A percentile compares a stretch with the other conserved stretches of the same genome.
Conservation (phyloP, 2,888 invertebrate species). For the Anthrax anthrax region DNA sequence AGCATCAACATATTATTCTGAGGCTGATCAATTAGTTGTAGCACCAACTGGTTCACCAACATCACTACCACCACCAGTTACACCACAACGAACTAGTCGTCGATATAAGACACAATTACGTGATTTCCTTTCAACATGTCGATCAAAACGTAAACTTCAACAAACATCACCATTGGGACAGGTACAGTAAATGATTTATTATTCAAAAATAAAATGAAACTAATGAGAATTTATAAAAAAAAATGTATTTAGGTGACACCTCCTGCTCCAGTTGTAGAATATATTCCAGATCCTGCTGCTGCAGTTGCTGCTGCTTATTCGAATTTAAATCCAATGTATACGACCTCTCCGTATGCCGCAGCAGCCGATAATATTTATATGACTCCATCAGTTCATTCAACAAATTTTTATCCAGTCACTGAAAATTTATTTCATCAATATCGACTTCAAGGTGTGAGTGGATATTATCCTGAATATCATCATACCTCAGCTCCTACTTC, state of each 20-base stretch:
- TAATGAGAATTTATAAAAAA: not conserved
- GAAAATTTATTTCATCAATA: conserved; percentile 85
- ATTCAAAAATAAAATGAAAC: not conserved
- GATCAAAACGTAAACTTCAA: conserved; percentile 57
- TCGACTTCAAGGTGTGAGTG: conserved; percentile 57
- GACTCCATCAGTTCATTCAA: conserved; percentile 42
- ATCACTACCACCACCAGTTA: conserved; percentile 43
- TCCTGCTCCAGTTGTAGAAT: conserved; percentile 33
- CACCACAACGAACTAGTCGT: conserved; percentile 68
- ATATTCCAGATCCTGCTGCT: conserved; percentile 38
- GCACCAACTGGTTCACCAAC: conserved; percentile 40
- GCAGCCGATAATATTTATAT: conserved; percentile 37
- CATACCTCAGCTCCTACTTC: conserved; percentile 50
- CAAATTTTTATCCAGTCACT: conserved; percentile 60
- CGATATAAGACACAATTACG: conserved; percentile 87
- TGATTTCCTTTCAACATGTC: conserved; percentile 84
- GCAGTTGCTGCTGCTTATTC: conserved; percentile 66
- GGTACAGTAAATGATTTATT: conserved; percentile 20
- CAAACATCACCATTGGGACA: conserved; percentile 32
- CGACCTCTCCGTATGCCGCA: conserved; percentile 60
- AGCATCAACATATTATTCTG: conserved; percentile 80
- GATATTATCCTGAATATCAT: conserved; percentile 66
- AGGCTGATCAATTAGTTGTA: conserved; percentile 60
- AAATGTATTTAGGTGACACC: conserved; percentile 19
- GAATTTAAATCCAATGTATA: conserved; percentile 62